Conservation (phyloP, 2,888 invertebrate genomes). For the Hirtodrosophila histrioides region DNA sequence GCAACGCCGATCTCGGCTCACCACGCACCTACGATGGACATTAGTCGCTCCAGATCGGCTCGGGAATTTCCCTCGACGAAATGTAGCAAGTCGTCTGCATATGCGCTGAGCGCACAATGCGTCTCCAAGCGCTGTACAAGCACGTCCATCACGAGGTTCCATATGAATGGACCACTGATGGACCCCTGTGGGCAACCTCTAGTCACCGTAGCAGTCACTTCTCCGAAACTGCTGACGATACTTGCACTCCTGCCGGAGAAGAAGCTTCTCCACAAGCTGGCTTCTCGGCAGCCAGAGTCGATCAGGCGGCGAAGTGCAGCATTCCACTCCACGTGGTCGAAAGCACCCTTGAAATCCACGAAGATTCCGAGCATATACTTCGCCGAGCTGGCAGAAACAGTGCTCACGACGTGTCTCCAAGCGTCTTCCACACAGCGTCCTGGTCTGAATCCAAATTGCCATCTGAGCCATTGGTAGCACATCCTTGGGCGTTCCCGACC, state of each 20-base stretch:
- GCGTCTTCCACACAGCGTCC: constrained; percentile 33
- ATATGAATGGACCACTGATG: constrained; percentile 20
- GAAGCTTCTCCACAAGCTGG: constrained; percentile 29
- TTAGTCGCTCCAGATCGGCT: neutral
- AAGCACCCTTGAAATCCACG: constrained; percentile 34
- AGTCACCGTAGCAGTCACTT: constrained; percentile 16
- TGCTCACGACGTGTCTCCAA: constrained; percentile 17
- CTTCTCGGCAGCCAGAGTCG: constrained; percentile 20
- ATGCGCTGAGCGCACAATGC: constrained; percentile 14
- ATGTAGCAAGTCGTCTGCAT: constrained; percentile 7
- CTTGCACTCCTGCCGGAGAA: constrained; percentile 27
- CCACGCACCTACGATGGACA: constrained; percentile 16
- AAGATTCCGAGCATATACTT: constrained; percentile 25
- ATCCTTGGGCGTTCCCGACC: constrained; percentile 12
- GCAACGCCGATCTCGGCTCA: constrained; percentile 20
- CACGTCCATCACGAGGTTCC: constrained; percentile 20
- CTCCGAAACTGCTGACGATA: constrained; percentile 17
- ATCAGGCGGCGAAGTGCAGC: constrained; percentile 12
- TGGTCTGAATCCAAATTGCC: constrained; percentile 30
- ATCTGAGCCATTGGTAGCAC: constrained; percentile 13
- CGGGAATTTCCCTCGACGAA: too few species aligned
- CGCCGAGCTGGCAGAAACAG: constrained; percentile 12
- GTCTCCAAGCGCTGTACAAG: constrained; percentile 17
- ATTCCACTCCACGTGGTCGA: constrained; percentile 31
- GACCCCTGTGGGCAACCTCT: constrained; percentile 34